Evolutionary conservation across 64 coral and sea anemone species (phyloP).

Genomic region (Stichodactyla mertensii): DNA sequence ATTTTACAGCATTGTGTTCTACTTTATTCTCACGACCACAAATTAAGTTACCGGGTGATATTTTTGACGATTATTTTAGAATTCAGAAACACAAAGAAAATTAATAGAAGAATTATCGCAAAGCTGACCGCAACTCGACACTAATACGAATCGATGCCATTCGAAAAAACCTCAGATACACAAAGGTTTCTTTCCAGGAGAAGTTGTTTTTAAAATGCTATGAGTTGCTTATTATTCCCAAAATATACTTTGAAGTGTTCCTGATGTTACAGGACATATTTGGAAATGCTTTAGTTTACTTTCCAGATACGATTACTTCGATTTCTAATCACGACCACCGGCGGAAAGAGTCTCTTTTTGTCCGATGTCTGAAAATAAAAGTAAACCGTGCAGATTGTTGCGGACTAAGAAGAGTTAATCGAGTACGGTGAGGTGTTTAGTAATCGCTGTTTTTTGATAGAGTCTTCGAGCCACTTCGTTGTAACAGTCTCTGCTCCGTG

Average conservation of each 20-base stretch:
- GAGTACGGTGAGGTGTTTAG: conserved; percentile 27
- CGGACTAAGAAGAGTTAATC: background rate
- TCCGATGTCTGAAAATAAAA: background rate
- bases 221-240: too few species aligned
- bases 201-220: background rate
- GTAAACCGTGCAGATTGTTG: background rate
- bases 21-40: background rate
- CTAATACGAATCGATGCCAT: too few species aligned
- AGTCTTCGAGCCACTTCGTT: conserved; percentile 33
- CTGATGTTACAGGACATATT: too few species aligned
- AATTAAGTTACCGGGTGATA: background rate
- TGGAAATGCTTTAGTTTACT: too few species aligned
- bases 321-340: too few species aligned
- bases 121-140: background rate
- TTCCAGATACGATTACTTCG: too few species aligned
- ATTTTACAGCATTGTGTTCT: background rate
- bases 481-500: conserved; percentile 24
- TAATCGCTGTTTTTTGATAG: conserved; percentile 33
- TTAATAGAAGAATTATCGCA: background rate
- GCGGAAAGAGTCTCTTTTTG: too few species aligned
- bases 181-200: background rate
- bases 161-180: too few species aligned
- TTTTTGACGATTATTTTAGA: background rate
- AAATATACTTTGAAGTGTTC: too few species aligned
- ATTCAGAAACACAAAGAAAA: background rate